Base-by-base conservation (phyloP, 1,140 invertebrate species). In the Hylaeus volcanicus region DNA sequence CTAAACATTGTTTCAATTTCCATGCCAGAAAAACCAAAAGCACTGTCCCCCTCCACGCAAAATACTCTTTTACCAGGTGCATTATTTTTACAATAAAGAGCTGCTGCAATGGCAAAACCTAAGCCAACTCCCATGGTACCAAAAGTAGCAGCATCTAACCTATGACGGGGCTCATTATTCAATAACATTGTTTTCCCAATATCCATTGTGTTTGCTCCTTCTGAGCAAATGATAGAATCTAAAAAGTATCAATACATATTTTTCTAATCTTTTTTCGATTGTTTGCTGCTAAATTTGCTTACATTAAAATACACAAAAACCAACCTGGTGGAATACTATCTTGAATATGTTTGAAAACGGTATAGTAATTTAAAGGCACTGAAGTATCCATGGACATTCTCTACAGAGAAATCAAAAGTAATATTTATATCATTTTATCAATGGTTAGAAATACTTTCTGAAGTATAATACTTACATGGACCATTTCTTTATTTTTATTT, bases 181-280 rank as follows among this genome's bases (percentile, higher is more conserved):
- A 96, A 93, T 26, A 99, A 92, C 92, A 99, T 96, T 0, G 98
- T 96, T 64, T 98, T 95, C 3, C 98, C 98, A 89, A 99, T 99
- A 89, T 99, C 98, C 98, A 99, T 99, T 1, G 98, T 99, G 91
- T 99, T 99, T 12, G 98, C 98, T 60, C 98, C 98, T 94, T 99
- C 98, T 90, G 98, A 99, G n/a, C 99, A 96, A 88, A 99, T 98
- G 3, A 99, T 96, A 37, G 96, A 96, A 94, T 99, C 97, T 94
- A 90, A 69, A 80, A 66, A 55, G 61, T 45, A 63, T 48, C 39
- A 26, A 69, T 65, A 53, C 43, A 15, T 75, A 15, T 75, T 51
- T 66, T 43, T 63, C 48, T 15, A 15, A 3, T 2, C 39, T 9
- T 64, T 5, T 60, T 5, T 9, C 15, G 5, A 26, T 4, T 15